Evolutionary conservation across 2,888 invertebrate genomes (phyloP).

Genomic region (Drosophila macrospina): DNA sequence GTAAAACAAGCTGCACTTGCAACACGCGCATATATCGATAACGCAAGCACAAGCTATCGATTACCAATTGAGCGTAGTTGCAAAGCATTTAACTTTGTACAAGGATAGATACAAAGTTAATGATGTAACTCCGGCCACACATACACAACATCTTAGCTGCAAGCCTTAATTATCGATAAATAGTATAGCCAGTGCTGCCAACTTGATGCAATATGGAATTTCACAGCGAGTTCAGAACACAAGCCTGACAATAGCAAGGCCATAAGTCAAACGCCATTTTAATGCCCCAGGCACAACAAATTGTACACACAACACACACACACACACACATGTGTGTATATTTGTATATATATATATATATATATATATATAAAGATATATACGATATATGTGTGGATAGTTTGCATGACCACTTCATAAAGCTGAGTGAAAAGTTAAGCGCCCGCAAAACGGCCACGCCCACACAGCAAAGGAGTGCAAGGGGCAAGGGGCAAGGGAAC

Average conservation of each 20-base stretch:
- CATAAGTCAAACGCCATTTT: conserved; percentile 49
- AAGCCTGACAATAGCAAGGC: conserved; percentile 21
- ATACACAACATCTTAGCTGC: too few species aligned
- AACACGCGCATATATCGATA: neutral
- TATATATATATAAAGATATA: neutral
- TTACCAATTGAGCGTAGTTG: too few species aligned
- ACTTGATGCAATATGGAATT: neutral
- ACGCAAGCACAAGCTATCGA: neutral
- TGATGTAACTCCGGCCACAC: too few species aligned
- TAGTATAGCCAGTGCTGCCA: neutral
- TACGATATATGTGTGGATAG: conserved; percentile 34
- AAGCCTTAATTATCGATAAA: neutral
- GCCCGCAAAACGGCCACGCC: conserved; percentile 66
- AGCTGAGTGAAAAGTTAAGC: conserved; percentile 70
- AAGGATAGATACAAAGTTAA: too few species aligned
- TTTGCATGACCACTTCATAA: conserved; percentile 67
- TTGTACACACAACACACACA: conserved; percentile 20
- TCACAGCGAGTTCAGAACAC: neutral
- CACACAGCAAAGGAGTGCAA: conserved; percentile 35
- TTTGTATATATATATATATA: neutral
- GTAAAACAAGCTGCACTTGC: too few species aligned
- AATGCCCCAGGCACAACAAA: conserved; percentile 45
- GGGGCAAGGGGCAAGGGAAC: neutral
- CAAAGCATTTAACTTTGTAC: too few species aligned
- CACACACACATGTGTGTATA: neutral